phyloP scores from a whole-genome alignment of 2,113 vertebrate genomes.

The Meleagris gallopavo region DNA sequence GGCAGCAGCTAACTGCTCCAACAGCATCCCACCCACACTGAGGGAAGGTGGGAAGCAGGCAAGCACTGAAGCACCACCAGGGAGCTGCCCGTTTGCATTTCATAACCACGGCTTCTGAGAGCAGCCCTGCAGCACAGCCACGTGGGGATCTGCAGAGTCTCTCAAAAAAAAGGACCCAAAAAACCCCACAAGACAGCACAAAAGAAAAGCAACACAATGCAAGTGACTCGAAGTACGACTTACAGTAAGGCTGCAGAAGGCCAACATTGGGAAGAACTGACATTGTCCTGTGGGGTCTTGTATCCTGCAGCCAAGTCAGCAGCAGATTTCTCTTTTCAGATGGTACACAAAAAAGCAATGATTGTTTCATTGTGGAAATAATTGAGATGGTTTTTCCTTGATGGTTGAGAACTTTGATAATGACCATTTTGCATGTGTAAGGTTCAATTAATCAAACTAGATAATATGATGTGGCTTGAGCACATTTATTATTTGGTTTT shows the following conservation, averaged over 20 bases:
- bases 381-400: constrained; percentile 6
- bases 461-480: background rate
- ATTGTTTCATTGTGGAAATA: constrained; percentile 22
- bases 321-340: background rate
- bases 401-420: constrained; percentile 21
- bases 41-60: background rate
- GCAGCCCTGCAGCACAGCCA: background rate
- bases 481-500: constrained; percentile 18
- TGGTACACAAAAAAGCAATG: background rate
- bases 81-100: background rate
- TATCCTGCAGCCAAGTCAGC: background rate
- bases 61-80: background rate
- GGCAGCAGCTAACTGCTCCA: background rate
- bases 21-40: accelerated
- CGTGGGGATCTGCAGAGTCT: accelerated
- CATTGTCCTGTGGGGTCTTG: background rate
- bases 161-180: background rate
- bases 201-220: background rate
- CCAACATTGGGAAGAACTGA: background rate
- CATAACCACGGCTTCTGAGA: background rate
- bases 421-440: background rate
- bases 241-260: background rate
- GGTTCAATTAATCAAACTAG: constrained; percentile 46
- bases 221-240: background rate
- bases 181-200: background rate